Evolutionary conservation across 2,888 invertebrate species (phyloP).

Genomic region (Dendrolimus pini): DNA sequence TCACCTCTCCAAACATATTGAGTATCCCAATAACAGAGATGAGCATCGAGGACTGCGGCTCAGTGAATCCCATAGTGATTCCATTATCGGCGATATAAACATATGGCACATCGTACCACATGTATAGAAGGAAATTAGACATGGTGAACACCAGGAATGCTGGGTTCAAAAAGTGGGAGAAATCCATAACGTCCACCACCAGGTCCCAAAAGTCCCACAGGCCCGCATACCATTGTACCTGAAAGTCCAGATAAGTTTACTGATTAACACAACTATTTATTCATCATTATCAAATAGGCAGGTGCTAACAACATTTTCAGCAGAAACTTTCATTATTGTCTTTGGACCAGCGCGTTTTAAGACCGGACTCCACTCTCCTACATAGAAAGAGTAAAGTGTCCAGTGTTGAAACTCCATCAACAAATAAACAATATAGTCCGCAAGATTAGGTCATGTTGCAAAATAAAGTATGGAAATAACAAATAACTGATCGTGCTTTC

Average conservation of each 20-base stretch:
- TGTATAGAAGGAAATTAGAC: slow-evolving; percentile 93
- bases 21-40: slow-evolving; percentile 92
- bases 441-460: too few relatives aligned
- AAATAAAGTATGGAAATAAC: too few relatives aligned
- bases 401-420: too few relatives aligned
- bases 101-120: slow-evolving; percentile 96
- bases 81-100: slow-evolving; percentile 92
- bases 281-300: too few relatives aligned
- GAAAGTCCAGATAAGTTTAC: slow-evolving; percentile 19
- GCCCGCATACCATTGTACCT: slow-evolving; percentile 82
- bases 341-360: too few relatives aligned
- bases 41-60: slow-evolving; percentile 85
- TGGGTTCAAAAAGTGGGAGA: slow-evolving; percentile 86
- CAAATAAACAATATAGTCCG: too few relatives aligned
- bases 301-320: too few relatives aligned
- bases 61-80: slow-evolving; percentile 81
- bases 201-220: slow-evolving; percentile 88
- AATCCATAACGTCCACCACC: slow-evolving; percentile 85
- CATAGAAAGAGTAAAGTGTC: too few relatives aligned
- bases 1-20: slow-evolving; percentile 92
- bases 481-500: too few relatives aligned
- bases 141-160: slow-evolving; percentile 87
- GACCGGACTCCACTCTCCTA: too few relatives aligned
- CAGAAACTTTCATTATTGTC: too few relatives aligned
- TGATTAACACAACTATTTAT: too few relatives aligned